Conservation (phyloP, 2,797 vertebrate genomes). For the Sebastes matsubarae region DNA sequence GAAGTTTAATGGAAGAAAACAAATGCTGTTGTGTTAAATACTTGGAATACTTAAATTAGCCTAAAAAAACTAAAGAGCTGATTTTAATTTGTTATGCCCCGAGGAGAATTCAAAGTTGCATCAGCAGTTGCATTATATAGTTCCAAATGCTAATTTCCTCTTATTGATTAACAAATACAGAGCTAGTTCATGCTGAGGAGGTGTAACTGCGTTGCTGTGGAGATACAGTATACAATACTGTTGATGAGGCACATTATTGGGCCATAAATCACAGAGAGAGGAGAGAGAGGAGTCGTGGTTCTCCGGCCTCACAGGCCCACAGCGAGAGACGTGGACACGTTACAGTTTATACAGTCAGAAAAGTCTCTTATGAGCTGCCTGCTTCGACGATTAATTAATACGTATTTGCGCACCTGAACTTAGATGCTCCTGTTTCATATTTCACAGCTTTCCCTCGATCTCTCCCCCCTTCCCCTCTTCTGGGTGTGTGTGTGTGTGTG, state of each 20-base stretch:
- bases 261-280: conserved; percentile 77
- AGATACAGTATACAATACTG: conserved; percentile 70
- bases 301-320: conserved; percentile 49
- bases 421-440: conserved; percentile 69
- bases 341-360: conserved; percentile 28
- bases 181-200: conserved; percentile 37
- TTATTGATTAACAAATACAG: conserved; percentile 71
- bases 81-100: conserved; percentile 25
- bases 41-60: conserved; percentile 2
- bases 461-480: conserved; percentile 20
- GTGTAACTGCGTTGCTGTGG: conserved; percentile 49
- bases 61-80: conserved; percentile 5
- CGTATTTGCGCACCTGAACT: conserved; percentile 63
- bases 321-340: conserved; percentile 19
- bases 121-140: conserved; percentile 27
- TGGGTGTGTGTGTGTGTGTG: conserved; percentile 9
- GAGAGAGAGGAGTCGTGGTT: conserved; percentile 36
- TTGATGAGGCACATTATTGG: conserved; percentile 78
- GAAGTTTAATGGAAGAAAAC: not conserved
- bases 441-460: conserved; percentile 56
- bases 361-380: conserved; percentile 25
- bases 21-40: not conserved
- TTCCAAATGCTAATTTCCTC: conserved; percentile 59
- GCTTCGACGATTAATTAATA: conserved; percentile 53
- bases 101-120: conserved; percentile 30